Conservation (phyloP, 2,797 vertebrate species). For the Salarias fasciatus region DNA sequence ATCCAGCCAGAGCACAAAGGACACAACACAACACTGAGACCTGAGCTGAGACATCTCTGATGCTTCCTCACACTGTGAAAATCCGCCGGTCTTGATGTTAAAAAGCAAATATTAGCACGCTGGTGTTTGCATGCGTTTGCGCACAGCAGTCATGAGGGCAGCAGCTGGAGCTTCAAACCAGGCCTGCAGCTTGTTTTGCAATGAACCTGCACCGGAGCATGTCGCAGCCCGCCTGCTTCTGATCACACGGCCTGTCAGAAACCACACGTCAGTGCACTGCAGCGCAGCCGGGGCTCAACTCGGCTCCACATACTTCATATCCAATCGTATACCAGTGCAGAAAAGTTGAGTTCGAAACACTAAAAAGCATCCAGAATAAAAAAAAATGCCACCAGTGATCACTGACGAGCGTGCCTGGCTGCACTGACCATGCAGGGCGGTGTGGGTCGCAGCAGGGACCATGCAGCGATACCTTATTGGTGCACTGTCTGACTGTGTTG, state of each 20-base stretch:
- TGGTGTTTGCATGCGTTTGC: too few relatives aligned
- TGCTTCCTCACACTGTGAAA: too few relatives aligned
- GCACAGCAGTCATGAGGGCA: not conserved
- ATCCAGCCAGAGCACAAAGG: too few relatives aligned
- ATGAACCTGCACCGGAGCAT: slow-evolving; percentile 38
- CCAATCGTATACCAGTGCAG: not conserved
- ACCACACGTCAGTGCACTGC: slow-evolving; percentile 40
- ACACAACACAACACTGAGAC: too few relatives aligned
- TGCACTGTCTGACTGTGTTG: slow-evolving; percentile 96
- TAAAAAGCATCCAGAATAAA: too few relatives aligned
- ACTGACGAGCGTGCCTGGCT: too few relatives aligned
- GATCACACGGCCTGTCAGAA: slow-evolving; percentile 50
- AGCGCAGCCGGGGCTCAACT: slow-evolving; percentile 32
- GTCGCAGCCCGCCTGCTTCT: slow-evolving; percentile 30
- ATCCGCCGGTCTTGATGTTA: too few relatives aligned
- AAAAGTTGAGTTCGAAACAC: too few relatives aligned
- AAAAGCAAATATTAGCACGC: not conserved
- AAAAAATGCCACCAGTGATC: too few relatives aligned
- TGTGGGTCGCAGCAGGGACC: slow-evolving; percentile 47
- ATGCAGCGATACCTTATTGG: slow-evolving; percentile 89
- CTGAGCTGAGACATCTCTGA: too few relatives aligned
- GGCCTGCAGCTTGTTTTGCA: slow-evolving; percentile 69
- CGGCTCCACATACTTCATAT: not conserved
- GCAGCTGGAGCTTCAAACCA: slow-evolving; percentile 13
- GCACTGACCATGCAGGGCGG: slow-evolving; percentile 26